phyloP scores from a whole-genome alignment of 2,797 vertebrate species.

The Ctenopoma kingsleyae region DNA sequence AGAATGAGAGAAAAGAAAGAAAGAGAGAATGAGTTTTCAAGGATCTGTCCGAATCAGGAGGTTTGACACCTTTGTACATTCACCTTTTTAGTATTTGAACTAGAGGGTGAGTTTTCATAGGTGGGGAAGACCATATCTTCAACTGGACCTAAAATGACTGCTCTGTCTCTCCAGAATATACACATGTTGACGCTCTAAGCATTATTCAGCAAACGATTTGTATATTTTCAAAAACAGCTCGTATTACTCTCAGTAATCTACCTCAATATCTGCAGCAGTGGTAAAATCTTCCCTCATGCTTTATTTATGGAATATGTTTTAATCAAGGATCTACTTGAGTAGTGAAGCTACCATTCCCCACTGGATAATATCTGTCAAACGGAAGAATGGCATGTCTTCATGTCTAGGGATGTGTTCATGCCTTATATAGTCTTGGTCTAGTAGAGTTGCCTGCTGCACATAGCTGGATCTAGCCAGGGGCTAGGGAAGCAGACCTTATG shows the following conservation, averaged over 20 bases:
- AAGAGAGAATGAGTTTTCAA: not conserved
- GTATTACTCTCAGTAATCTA: conserved; percentile 31
- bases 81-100: conserved; percentile 22
- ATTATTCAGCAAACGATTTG: conserved; percentile 11
- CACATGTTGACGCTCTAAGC: conserved; percentile 16
- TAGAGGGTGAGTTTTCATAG: conserved; percentile 9
- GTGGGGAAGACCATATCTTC: conserved; percentile 6
- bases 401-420: conserved; percentile 78
- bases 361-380: conserved; percentile 80
- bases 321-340: conserved; percentile 68
- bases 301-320: conserved; percentile 63
- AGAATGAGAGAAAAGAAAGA: conserved; percentile 26
- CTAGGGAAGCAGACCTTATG: conserved; percentile 77
- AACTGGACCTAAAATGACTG: conserved; percentile 7
- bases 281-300: conserved; percentile 47
- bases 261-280: conserved; percentile 14
- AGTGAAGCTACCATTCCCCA: conserved; percentile 58
- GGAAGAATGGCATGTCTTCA: conserved; percentile 84
- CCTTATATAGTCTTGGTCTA: conserved; percentile 83
- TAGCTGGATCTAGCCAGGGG: conserved; percentile 72
- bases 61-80: conserved; percentile 29
- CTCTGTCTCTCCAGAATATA: conserved; percentile 10
- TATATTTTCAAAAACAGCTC: conserved; percentile 42
- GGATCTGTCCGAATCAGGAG: conserved; percentile 62
- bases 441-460: conserved; percentile 73